phyloP scores from a whole-genome alignment of 2,797 vertebrate species.

The Centroberyx gerrardi region DNA sequence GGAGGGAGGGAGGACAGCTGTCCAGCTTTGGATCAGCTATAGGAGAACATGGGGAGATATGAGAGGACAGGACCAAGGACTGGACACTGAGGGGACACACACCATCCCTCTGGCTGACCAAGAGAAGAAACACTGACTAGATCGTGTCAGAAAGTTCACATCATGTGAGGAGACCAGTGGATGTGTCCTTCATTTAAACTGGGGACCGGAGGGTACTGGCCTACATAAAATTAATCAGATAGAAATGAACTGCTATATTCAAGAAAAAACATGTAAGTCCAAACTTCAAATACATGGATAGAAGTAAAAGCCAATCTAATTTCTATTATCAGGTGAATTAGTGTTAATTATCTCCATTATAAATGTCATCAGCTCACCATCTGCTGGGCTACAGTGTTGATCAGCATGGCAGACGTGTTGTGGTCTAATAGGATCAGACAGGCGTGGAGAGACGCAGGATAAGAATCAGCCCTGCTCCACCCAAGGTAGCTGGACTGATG shows the following conservation, averaged over 20 bases:
- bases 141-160: conserved; percentile 9
- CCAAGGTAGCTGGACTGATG: conserved; percentile 7
- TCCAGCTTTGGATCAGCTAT: conserved; percentile 27
- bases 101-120: neutral
- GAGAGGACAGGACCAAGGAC: conserved; percentile 24
- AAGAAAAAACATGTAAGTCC: neutral
- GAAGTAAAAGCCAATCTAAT: conserved; percentile 45
- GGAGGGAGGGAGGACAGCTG: too few relatives aligned
- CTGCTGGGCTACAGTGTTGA: conserved; percentile 45
- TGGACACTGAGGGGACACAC: conserved; percentile 26
- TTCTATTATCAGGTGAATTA: conserved; percentile 41
- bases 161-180: conserved; percentile 19
- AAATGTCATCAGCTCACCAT: conserved; percentile 45
- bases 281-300: neutral
- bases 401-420: conserved; percentile 40
- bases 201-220: neutral
- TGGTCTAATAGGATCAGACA: conserved; percentile 55
- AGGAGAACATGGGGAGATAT: conserved; percentile 21
- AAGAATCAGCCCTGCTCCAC: conserved; percentile 26
- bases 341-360: conserved; percentile 51
- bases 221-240: neutral
- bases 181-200: conserved; percentile 30
- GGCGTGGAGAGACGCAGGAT: conserved; percentile 36
- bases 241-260: neutral
- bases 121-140: conserved; percentile 24